Percentiles rank a stretch among this genome's conserved stretches.
These are phyloP conservation scores for Xiphorhynchus elegans DNA, from an alignment of 2,113 vertebrate genomes.

Conservation along the genomic window DNA sequence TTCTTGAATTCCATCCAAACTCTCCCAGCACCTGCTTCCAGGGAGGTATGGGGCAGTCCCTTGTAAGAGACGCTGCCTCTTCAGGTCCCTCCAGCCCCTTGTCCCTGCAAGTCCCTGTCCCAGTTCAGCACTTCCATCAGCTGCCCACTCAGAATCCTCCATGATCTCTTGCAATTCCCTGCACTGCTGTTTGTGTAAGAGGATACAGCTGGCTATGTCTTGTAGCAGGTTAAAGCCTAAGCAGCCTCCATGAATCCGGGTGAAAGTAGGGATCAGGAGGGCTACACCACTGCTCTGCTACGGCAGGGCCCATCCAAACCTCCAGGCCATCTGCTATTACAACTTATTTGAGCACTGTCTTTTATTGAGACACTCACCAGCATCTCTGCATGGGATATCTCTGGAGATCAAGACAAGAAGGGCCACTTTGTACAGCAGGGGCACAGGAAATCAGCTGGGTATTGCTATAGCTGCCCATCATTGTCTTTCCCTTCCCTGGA, in stretches of 20 bases:
- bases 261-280: conserved; percentile 11
- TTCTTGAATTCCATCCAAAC: neutral
- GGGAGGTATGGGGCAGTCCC: neutral
- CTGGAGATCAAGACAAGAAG: neutral
- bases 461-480: neutral
- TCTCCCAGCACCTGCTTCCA: neutral
- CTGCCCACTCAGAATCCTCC: neutral
- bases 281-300: neutral
- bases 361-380: neutral
- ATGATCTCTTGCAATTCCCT: neutral
- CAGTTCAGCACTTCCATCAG: neutral
- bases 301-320: neutral
- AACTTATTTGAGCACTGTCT: neutral
- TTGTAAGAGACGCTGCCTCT: neutral
- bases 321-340: neutral
- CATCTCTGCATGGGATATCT: neutral
- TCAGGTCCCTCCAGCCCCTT: neutral
- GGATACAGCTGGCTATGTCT: neutral
- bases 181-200: neutral
- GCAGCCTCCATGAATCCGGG: neutral
- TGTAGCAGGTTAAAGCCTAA: neutral
- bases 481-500: neutral
- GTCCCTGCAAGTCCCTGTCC: neutral
- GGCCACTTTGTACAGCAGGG: neutral
- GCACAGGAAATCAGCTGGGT: neutral